Evolutionary conservation across 1,140 invertebrate genomes (phyloP).

Genomic region (Olivierus martensii): DNA sequence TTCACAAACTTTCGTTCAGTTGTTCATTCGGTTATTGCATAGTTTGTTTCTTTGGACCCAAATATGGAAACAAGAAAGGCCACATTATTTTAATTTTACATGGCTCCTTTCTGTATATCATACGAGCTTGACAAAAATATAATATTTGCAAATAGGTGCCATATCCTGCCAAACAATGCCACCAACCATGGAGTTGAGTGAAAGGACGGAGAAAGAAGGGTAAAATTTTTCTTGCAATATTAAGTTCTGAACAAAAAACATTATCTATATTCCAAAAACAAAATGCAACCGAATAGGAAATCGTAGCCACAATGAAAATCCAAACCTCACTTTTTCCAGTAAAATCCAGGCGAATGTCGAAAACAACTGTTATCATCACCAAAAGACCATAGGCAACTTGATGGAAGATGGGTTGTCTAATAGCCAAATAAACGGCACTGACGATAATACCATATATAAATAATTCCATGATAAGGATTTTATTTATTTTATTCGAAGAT

Average conservation of each 20-base stretch:
- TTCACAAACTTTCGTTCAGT: too few relatives aligned
- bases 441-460: slow-evolving; percentile 15
- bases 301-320: slow-evolving; percentile 6
- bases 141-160: background rate
- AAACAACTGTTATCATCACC: background rate
- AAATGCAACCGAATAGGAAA: slow-evolving; percentile 7
- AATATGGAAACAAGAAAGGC: too few relatives aligned
- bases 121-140: too few relatives aligned
- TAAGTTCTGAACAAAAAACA: too few relatives aligned
- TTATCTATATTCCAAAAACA: too few relatives aligned
- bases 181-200: slow-evolving; percentile 28
- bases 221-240: slow-evolving; percentile 6
- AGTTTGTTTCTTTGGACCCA: too few relatives aligned
- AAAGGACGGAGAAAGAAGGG: slow-evolving; percentile 19
- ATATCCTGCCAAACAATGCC: slow-evolving; percentile 27
- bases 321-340: background rate
- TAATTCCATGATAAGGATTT: slow-evolving; percentile 22
- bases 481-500: too few relatives aligned
- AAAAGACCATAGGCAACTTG: too few relatives aligned
- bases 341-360: background rate
- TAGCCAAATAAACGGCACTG: slow-evolving; percentile 10
- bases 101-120: too few relatives aligned
- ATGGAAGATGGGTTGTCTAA: slow-evolving; percentile 17
- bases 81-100: too few relatives aligned
- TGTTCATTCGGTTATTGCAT: too few relatives aligned